phyloP scores from a whole-genome alignment of 2,113 vertebrate genomes.

The Pluvialis apricaria region DNA sequence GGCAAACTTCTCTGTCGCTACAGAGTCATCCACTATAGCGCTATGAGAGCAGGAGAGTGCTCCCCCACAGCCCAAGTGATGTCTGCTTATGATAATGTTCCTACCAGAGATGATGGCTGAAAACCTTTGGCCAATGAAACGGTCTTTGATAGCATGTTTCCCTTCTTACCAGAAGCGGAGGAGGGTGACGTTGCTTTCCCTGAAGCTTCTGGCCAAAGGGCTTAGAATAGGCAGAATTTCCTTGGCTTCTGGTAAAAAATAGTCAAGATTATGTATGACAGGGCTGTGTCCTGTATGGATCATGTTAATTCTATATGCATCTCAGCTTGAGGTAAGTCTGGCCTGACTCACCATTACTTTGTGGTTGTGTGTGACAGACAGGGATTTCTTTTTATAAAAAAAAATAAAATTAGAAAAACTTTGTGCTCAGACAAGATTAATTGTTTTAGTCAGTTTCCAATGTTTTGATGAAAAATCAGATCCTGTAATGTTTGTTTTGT shows the following conservation, averaged over 20 bases:
- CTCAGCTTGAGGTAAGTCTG: background rate
- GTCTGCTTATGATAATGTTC: background rate
- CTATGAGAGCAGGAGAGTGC: background rate
- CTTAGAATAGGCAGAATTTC: background rate
- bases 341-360: background rate
- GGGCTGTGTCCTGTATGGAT: background rate
- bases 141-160: background rate
- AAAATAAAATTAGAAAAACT: background rate
- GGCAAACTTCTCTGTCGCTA: background rate
- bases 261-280: background rate
- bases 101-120: background rate
- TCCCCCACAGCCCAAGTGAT: background rate
- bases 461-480: background rate
- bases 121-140: background rate
- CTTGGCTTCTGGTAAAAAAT: background rate
- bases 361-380: background rate
- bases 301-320: background rate
- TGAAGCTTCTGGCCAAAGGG: background rate
- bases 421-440: background rate
- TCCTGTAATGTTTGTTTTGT: background rate
- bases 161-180: background rate
- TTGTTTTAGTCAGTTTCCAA: background rate
- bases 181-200: background rate
- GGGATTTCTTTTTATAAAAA: background rate
- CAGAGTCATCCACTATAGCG: background rate